Evolutionary conservation across 2,888 invertebrate genomes (phyloP), one percentile per base, ranked within the genome.

Genomic region (Romanomermis culicivorax): DNA sequence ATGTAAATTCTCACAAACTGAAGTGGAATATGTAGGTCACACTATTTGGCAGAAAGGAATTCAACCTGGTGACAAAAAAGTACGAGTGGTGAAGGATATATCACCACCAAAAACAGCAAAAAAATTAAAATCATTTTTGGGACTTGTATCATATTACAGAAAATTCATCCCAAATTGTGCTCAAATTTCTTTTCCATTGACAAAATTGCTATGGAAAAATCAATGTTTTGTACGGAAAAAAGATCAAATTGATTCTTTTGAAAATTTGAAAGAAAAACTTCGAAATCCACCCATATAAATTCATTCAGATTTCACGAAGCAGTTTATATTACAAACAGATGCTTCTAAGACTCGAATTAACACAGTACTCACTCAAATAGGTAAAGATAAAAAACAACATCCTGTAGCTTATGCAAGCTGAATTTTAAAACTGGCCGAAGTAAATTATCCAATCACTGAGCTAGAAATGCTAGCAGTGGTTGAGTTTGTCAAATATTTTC

Each of bases 351-450:
- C 53, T 23, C 64, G 62, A 1, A 30, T 62, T 2, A 64, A 63
- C 2, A 60, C 63, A 1, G 63, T 59, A 1, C 58, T 65, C 2
- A 23, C 61, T 49, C 64, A 53, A 20, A 53, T 29, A n/a, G 23
- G 56, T 55, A 4, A 57, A 57, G 11, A 52, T 58, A 4, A 53
- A 51, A 4, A 23, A 29, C n/a, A n/a, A n/a, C n/a, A n/a, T n/a
- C 63, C 61, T 2, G 57, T 65, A 1, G 61, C 61, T 7, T 64
- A 61, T 54, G 57, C 58, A 1, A 63, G 62, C 45, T 53, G 58
- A 24, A 58, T 60, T 2, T 53, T 65, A 2, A 27, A 56, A n/a
- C n/a, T n/a, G n/a, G n/a, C n/a, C n/a, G n/a, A n/a, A n/a, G n/a
- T n/a, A n/a, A n/a, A n/a, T n/a, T 63, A 63, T 56, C 54, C 59